Conservation (phyloP, 2,797 vertebrate species). For the Chanos chanos region DNA sequence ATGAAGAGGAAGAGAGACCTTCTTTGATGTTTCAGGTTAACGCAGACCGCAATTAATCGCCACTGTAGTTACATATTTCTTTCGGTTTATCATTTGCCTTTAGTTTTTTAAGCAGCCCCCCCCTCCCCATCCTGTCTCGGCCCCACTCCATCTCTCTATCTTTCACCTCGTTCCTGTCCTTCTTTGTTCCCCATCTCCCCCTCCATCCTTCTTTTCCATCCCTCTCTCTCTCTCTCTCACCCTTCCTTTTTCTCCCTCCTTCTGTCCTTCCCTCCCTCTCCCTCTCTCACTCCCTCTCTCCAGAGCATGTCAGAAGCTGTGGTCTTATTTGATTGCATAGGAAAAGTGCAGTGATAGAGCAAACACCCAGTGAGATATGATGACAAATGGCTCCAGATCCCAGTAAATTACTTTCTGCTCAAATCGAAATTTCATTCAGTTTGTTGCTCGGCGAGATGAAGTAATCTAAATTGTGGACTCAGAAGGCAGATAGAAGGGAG, state of each 20-base stretch:
- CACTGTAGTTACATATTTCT: not conserved
- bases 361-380: conserved; percentile 99
- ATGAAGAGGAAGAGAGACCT: not conserved
- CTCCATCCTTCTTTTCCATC: conserved; percentile 26
- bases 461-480: conserved; percentile 99
- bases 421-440: conserved; percentile 99
- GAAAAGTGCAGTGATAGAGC: conserved; percentile 99
- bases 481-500: conserved; percentile 99
- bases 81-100: not conserved
- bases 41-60: conserved; percentile 2
- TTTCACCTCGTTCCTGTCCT: conserved; percentile 45
- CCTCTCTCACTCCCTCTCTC: conserved; percentile 49
- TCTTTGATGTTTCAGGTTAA: conserved; percentile 5
- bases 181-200: conserved; percentile 48
- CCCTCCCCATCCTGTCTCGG: not conserved
- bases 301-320: conserved; percentile 96
- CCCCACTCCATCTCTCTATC: conserved; percentile 51
- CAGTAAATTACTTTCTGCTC: conserved; percentile 99
- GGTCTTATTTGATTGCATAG: conserved; percentile 99
- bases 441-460: conserved; percentile 99
- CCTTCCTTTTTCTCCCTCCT: not conserved
- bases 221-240: conserved; percentile 37
- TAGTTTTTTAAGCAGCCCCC: conserved; percentile 2
- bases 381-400: conserved; percentile 99
- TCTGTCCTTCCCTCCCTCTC: conserved; percentile 22